phyloP scores from a whole-genome alignment of 2,797 vertebrate species.

The Miichthys miiuy region DNA sequence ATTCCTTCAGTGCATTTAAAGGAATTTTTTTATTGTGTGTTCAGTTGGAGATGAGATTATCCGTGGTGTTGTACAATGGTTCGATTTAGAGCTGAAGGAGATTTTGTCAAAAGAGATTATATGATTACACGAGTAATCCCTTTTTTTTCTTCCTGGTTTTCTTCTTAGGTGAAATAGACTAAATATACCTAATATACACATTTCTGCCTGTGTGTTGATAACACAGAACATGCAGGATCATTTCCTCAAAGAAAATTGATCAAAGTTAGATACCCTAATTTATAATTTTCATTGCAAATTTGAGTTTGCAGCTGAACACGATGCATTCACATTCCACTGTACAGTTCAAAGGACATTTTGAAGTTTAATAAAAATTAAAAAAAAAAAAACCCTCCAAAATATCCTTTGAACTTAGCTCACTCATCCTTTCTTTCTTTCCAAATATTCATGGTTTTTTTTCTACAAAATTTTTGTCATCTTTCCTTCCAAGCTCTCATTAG shows the following conservation, averaged over 20 bases:
- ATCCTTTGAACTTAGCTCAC: background rate
- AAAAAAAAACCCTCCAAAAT: no score
- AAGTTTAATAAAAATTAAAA: conserved; percentile 3
- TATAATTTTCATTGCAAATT: background rate
- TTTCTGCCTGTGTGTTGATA: conserved; percentile 24
- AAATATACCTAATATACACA: conserved; percentile 35
- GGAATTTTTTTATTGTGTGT: conserved; percentile 48
- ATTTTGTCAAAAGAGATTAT: conserved; percentile 67
- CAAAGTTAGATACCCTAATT: conserved; percentile 2
- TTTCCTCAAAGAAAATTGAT: conserved; percentile 6
- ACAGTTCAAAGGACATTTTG: conserved; percentile 4
- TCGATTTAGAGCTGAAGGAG: conserved; percentile 57
- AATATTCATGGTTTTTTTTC: background rate
- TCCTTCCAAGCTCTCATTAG: conserved; percentile 29
- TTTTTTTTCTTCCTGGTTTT: no score
- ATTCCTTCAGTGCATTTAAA: conserved; percentile 45
- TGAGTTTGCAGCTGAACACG: background rate
- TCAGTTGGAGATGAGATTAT: conserved; percentile 64
- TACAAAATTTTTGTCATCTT: conserved; percentile 16
- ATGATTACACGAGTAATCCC: conserved; percentile 49
- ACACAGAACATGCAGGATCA: conserved; percentile 7
- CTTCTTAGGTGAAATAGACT: conserved; percentile 33
- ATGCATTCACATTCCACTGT: background rate
- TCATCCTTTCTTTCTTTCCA: background rate
- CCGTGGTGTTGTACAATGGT: conserved; percentile 52